These are phyloP conservation scores for Phragmatobia fuliginosa DNA, from an alignment of 2,888 invertebrate genomes.

Conservation along the genomic window DNA sequence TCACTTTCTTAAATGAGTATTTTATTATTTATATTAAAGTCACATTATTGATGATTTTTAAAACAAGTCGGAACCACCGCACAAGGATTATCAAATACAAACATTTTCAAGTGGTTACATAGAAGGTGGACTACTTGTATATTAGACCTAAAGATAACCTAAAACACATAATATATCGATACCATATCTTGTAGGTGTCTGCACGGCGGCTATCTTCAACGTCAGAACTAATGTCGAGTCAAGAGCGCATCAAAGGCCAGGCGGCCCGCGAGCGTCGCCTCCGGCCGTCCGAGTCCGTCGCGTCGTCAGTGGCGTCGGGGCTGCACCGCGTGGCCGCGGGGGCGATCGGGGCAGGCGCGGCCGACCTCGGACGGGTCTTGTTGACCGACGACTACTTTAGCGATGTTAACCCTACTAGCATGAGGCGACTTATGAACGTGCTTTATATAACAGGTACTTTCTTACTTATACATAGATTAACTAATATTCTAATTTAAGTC, in stretches of 20 bases:
- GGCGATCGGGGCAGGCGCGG: slow-evolving; percentile 85
- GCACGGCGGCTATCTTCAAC: slow-evolving; percentile 92
- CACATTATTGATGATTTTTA: too few relatives aligned
- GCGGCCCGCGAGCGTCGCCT: slow-evolving; percentile 88
- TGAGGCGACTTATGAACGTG: slow-evolving; percentile 98
- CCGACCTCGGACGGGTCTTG: slow-evolving; percentile 91
- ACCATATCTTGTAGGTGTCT: slow-evolving; percentile 83
- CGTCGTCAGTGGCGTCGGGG: slow-evolving; percentile 96
- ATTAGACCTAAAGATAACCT: too few relatives aligned
- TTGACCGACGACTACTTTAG: slow-evolving; percentile 99
- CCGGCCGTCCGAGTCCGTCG: slow-evolving; percentile 95
- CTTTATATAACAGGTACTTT: slow-evolving; percentile 95
- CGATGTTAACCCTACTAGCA: slow-evolving; percentile 98
- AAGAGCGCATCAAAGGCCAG: slow-evolving; percentile 90
- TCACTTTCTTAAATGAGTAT: neutral
- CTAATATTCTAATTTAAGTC: too few relatives aligned
- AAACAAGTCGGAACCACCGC: too few relatives aligned
- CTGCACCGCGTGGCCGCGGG: slow-evolving; percentile 88
- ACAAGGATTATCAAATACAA: too few relatives aligned
- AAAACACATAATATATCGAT: neutral
- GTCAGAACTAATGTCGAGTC: slow-evolving; percentile 93
- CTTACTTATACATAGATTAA: neutral
- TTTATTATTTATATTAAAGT: too few relatives aligned
- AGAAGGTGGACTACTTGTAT: too few relatives aligned
- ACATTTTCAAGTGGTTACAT: too few relatives aligned